Evolutionary conservation across 2,797 vertebrate species (phyloP).

Genomic region (Nothura maculosa): DNA sequence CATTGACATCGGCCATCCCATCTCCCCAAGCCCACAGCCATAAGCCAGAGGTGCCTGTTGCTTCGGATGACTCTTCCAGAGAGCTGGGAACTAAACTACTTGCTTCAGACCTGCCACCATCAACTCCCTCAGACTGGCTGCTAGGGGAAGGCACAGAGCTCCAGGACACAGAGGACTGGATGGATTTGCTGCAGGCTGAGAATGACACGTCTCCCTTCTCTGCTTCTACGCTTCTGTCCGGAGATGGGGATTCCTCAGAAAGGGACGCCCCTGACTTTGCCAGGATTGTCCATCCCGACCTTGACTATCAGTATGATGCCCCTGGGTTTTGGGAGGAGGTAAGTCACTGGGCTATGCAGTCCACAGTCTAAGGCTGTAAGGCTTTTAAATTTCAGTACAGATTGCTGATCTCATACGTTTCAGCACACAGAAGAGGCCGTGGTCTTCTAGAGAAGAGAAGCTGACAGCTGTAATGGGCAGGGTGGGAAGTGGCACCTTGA

Average conservation of each 20-base stretch:
- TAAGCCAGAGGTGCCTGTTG: conserved; percentile 59
- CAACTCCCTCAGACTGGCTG: conserved; percentile 63
- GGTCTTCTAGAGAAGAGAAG: neutral
- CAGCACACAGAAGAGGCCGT: neutral
- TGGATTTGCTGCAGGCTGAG: conserved; percentile 81
- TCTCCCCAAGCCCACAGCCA: conserved; percentile 65
- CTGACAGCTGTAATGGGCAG: rapidly evolving
- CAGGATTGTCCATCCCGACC: conserved; percentile 86
- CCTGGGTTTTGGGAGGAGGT: conserved; percentile 91
- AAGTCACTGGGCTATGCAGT: conserved; percentile 55
- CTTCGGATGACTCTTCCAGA: conserved; percentile 66
- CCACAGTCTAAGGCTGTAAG: neutral
- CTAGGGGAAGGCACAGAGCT: conserved; percentile 72
- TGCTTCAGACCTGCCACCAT: conserved; percentile 63
- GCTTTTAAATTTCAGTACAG: neutral
- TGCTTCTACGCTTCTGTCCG: conserved; percentile 91
- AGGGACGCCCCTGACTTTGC: conserved; percentile 85
- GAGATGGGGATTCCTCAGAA: conserved; percentile 91
- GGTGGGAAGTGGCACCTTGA: neutral
- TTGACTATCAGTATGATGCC: conserved; percentile 92
- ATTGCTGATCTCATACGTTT: neutral
- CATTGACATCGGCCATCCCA: conserved; percentile 55
- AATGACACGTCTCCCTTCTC: conserved; percentile 90
- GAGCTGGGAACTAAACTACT: conserved; percentile 60
- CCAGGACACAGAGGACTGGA: conserved; percentile 80